phyloP scores from a whole-genome alignment of 2,888 invertebrate species.

The Lepidocyrtinus sp. region DNA sequence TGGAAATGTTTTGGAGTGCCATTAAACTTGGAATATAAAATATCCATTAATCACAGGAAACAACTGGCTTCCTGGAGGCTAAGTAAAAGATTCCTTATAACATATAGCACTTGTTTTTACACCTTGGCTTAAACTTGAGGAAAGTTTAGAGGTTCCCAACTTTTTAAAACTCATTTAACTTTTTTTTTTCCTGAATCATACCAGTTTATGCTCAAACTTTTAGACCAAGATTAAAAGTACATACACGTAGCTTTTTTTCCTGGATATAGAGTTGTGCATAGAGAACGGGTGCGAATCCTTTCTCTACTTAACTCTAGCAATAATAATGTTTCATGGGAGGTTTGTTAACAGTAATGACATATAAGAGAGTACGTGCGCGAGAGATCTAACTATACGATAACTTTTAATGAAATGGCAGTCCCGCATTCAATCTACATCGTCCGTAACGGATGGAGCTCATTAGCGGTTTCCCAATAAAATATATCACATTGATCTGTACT shows the following conservation, averaged over 20 bases:
- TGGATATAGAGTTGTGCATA: too few relatives aligned
- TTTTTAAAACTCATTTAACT: neutral
- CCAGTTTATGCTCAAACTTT: too few relatives aligned
- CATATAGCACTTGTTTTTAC: too few relatives aligned
- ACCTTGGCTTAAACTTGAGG: too few relatives aligned
- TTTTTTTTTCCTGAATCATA: too few relatives aligned
- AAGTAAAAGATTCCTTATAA: too few relatives aligned
- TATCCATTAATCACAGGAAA: constrained; percentile 2
- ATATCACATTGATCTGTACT: constrained; percentile 38
- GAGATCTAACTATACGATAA: constrained; percentile 33
- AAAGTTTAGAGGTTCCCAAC: neutral
- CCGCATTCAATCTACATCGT: constrained; percentile 12
- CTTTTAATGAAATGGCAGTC: constrained; percentile 39
- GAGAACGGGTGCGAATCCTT: neutral
- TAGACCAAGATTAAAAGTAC: neutral
- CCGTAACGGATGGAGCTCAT: constrained; percentile 58
- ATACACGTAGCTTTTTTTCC: constrained; percentile 1
- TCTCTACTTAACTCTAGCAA: constrained; percentile 1
- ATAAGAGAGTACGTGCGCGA: constrained; percentile 20
- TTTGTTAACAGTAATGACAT: constrained; percentile 12
- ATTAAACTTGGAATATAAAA: neutral
- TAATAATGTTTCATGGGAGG: constrained; percentile 42
- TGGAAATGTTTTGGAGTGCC: constrained; percentile 8
- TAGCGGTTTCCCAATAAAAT: constrained; percentile 49
- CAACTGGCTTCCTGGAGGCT: too few relatives aligned